These are phyloP conservation scores for Chaetura pelagica DNA, from an alignment of 2,113 vertebrate species.

Conservation along the genomic window DNA sequence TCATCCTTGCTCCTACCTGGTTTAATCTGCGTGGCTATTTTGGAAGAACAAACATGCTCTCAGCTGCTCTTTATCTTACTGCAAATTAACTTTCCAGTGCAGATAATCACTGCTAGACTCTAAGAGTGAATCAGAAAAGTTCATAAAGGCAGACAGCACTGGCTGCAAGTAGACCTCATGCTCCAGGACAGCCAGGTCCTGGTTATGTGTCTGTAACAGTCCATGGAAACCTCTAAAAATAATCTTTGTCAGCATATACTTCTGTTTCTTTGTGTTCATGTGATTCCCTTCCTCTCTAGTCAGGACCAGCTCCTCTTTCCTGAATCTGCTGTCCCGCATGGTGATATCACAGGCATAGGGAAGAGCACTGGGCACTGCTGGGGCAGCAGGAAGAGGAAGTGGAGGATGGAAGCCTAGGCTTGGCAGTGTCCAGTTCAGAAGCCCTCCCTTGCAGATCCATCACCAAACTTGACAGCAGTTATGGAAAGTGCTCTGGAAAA, in stretches of 20 bases:
- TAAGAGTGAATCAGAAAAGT: background rate
- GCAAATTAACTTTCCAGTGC: background rate
- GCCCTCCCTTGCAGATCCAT: background rate
- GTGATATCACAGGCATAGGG: background rate
- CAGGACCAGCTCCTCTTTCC: background rate
- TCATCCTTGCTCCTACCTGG: background rate
- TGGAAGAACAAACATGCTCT: background rate
- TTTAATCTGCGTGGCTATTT: background rate
- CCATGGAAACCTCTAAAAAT: background rate
- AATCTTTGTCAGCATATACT: background rate
- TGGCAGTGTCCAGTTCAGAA: fast-evolving
- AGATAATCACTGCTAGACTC: background rate
- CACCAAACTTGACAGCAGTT: background rate
- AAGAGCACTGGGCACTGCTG: background rate
- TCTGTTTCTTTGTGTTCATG: fast-evolving
- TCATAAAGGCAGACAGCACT: background rate
- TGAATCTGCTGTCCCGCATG: fast-evolving
- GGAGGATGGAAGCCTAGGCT: background rate
- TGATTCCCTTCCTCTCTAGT: background rate
- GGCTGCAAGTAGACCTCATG: fast-evolving
- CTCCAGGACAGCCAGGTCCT: background rate
- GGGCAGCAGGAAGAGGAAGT: fast-evolving
- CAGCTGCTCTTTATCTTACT: background rate
- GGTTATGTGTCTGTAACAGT: background rate
- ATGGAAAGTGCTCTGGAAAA: background rate